Evolutionary conservation across 35 echinoderm and acorn worm species (phyloP).

Genomic region (Amphiura filiformis): DNA sequence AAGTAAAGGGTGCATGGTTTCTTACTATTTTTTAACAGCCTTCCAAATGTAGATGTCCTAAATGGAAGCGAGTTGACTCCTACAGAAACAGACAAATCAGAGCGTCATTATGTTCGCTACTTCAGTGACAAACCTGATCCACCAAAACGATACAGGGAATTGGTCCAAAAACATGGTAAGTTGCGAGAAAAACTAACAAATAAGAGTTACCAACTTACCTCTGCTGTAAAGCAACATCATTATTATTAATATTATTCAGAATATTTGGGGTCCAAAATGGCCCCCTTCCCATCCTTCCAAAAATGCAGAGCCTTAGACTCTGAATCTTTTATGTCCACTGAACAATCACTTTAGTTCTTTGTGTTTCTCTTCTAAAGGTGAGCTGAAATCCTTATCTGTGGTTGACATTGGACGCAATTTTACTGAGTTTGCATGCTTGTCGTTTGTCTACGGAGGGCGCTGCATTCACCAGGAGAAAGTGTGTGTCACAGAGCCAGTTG

Average conservation of each 20-base stretch:
- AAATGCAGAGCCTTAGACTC: too few relatives aligned
- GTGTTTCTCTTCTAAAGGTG: conserved; percentile 21
- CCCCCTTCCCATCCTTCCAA: too few relatives aligned
- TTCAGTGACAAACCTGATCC: conserved; percentile 39
- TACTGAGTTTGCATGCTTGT: conserved; percentile 57
- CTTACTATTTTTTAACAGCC: conserved; percentile 31
- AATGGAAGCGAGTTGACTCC: conserved; percentile 80
- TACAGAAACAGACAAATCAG: conserved; percentile 71
- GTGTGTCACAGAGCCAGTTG: conserved; percentile 47
- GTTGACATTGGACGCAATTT: conserved; percentile 58
- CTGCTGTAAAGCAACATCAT: too few relatives aligned
- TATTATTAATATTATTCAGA: too few relatives aligned
- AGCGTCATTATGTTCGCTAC: conserved; percentile 56
- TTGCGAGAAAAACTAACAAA: neutral
- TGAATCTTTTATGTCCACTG: too few relatives aligned
- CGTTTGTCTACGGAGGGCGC: conserved; percentile 63
- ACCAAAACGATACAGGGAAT: conserved; percentile 50
- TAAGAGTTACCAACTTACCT: too few relatives aligned
- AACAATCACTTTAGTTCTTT: too few relatives aligned
- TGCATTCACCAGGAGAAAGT: conserved; percentile 63
- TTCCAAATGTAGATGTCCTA: conserved; percentile 62
- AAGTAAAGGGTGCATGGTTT: too few relatives aligned
- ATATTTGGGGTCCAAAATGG: too few relatives aligned
- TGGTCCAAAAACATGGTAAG: conserved; percentile 84
- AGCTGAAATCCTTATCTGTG: conserved; percentile 50